These are phyloP conservation scores for Corythornis madagascariensis DNA, from an alignment of 2,113 vertebrate genomes.

Conservation along the genomic window DNA sequence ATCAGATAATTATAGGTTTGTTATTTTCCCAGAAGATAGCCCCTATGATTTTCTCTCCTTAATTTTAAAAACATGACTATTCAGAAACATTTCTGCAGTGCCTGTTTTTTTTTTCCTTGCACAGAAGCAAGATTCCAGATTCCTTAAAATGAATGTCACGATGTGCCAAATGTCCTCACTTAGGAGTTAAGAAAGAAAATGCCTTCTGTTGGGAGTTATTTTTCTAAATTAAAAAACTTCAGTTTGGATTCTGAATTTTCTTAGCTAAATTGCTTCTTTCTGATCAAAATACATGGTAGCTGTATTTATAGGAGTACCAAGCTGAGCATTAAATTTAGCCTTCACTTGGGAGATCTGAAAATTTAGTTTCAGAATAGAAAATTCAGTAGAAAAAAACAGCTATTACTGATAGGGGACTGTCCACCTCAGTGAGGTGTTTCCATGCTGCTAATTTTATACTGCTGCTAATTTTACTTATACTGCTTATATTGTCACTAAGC, in stretches of 20 bases:
- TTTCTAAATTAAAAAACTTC: not conserved
- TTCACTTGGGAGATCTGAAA: not conserved
- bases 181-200: not conserved
- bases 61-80: not conserved
- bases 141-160: not conserved
- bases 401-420: not conserved
- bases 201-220: not conserved
- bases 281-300: not conserved
- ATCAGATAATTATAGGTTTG: not conserved
- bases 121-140: not conserved
- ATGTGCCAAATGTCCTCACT: not conserved
- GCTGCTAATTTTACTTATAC: not conserved
- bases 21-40: not conserved
- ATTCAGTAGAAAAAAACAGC: not conserved
- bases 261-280: not conserved
- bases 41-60: not conserved
- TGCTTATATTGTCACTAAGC: not conserved
- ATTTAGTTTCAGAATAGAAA: no score
- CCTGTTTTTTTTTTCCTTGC: not conserved
- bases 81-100: not conserved
- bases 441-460: not conserved
- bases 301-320: not conserved
- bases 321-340: not conserved
- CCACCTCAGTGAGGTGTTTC: not conserved
- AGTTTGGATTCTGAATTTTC: constrained; percentile 6